A percentile compares a stretch with the other conserved stretches of the same genome.
Evolutionary conservation across 2,113 vertebrate genomes (phyloP).

Genomic region (Leptodactylus fuscus): DNA sequence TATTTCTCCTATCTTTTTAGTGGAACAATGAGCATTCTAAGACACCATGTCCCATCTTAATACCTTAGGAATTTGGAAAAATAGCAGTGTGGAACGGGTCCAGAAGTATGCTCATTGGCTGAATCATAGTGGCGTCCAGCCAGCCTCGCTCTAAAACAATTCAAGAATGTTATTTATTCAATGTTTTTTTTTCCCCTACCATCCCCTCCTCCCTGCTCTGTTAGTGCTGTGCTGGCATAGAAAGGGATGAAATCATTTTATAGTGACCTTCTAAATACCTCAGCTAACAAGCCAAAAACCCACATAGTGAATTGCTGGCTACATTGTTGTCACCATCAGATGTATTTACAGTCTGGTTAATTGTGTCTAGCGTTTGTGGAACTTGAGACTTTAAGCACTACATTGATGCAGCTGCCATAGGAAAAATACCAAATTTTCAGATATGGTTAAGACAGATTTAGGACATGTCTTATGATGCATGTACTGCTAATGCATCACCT

Average conservation of each 20-base stretch:
- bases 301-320: conserved; percentile 23
- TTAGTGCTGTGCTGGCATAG: conserved; percentile 50
- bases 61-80: background rate
- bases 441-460: background rate
- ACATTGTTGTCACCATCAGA: background rate
- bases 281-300: conserved; percentile 22
- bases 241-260: conserved; percentile 53
- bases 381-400: background rate
- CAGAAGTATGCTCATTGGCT: conserved; percentile 47
- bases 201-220: conserved; percentile 34
- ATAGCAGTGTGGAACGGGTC: conserved; percentile 17
- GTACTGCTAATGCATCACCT: background rate
- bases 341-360: conserved; percentile 31
- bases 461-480: background rate
- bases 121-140: conserved; percentile 19
- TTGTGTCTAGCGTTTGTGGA: conserved; percentile 7
- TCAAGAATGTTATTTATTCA: conserved; percentile 59
- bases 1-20: background rate
- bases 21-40: conserved; percentile 20
- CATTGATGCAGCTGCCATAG: background rate
- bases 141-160: conserved; percentile 43
- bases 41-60: conserved; percentile 36
- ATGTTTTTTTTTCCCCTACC: conserved; percentile 6
- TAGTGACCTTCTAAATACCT: conserved; percentile 44
- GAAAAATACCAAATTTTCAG: too few relatives aligned